phyloP scores from a whole-genome alignment of 2,113 vertebrate species.

The Rynchops niger region DNA sequence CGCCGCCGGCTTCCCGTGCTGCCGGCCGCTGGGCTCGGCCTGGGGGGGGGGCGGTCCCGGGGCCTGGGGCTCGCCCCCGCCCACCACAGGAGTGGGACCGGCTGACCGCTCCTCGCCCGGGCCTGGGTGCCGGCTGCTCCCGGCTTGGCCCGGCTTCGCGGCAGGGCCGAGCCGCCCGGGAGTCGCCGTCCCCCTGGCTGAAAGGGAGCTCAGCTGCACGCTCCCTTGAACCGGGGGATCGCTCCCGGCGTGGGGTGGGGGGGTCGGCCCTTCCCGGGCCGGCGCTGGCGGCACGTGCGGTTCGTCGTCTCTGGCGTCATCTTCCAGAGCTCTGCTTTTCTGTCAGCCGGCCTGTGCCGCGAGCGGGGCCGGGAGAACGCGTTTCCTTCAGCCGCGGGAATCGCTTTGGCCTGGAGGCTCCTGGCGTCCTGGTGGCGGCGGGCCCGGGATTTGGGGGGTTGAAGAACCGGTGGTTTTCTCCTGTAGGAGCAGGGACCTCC shows the following conservation, averaged over 20 bases:
- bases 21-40: not conserved
- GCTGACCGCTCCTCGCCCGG: not conserved
- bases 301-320: not conserved
- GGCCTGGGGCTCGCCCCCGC: not conserved
- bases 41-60: not conserved
- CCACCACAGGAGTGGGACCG: not conserved
- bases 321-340: not conserved
- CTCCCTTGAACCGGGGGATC: no score
- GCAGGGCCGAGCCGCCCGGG: no score
- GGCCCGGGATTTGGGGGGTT: no score
- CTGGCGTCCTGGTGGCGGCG: not conserved
- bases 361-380: not conserved
- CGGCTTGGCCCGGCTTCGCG: not conserved
- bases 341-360: accelerated
- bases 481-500: not conserved
- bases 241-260: not conserved
- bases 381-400: not conserved
- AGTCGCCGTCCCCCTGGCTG: accelerated
- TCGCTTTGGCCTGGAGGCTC: not conserved
- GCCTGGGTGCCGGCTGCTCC: not conserved
- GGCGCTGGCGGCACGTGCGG: not conserved
- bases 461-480: not conserved
- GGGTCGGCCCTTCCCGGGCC: not conserved
- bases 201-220: not conserved
- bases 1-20: not conserved